Evolutionary conservation across 2,888 invertebrate genomes (phyloP).

Genomic region (Lomographa bimaculata): DNA sequence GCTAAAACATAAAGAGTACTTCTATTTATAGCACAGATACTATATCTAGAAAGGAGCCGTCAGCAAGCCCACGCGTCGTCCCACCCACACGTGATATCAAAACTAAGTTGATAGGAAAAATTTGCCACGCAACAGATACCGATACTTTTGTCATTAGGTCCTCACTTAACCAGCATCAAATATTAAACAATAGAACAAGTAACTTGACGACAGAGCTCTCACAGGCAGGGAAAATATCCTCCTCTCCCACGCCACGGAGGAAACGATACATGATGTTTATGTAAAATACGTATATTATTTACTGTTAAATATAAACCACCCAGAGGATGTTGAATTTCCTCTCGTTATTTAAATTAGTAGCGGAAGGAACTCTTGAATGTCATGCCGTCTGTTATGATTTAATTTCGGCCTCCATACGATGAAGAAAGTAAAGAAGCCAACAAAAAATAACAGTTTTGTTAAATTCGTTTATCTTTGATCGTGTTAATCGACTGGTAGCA

Average conservation of each 20-base stretch:
- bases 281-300: too few relatives aligned
- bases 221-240: too few relatives aligned
- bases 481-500: too few relatives aligned
- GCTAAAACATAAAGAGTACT: conserved; percentile 60
- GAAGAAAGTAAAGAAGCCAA: too few relatives aligned
- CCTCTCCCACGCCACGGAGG: too few relatives aligned
- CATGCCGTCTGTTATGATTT: background rate
- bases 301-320: background rate
- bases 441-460: too few relatives aligned
- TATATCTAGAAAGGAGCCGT: conserved; percentile 57
- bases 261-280: too few relatives aligned
- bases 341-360: background rate
- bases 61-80: conserved; percentile 33
- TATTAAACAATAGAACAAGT: too few relatives aligned
- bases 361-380: background rate
- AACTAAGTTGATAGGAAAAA: conserved; percentile 33
- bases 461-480: too few relatives aligned
- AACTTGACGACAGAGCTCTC: too few relatives aligned
- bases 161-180: too few relatives aligned
- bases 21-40: conserved; percentile 67
- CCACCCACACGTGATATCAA: conserved; percentile 32
- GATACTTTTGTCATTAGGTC: conserved; percentile 11
- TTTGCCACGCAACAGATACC: conserved; percentile 12
- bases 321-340: conserved; percentile 5
- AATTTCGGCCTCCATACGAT: conserved; percentile 4